Evolutionary conservation across 2,113 vertebrate species (phyloP).

Genomic region (Odontesthes bonariensis): DNA sequence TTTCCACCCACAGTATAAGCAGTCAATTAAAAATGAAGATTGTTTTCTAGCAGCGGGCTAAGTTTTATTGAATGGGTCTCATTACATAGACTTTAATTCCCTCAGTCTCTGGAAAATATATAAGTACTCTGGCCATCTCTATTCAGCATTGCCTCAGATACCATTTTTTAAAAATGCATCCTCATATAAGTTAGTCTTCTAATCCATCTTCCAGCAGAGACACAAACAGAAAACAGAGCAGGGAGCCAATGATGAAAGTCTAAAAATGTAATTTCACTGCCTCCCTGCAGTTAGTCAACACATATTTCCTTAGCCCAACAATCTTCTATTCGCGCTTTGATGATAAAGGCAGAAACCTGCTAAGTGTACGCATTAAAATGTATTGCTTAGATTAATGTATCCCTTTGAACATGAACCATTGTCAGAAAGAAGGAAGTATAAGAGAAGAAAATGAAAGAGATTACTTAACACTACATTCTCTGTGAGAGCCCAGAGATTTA

Average conservation of each 20-base stretch:
- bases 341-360: slow-evolving; percentile 79
- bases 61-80: slow-evolving; percentile 13
- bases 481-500: slow-evolving; percentile 48
- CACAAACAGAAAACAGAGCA: slow-evolving; percentile 58
- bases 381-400: slow-evolving; percentile 81
- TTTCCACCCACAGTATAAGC: not conserved
- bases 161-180: slow-evolving; percentile 48
- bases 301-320: slow-evolving; percentile 58
- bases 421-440: slow-evolving; percentile 61
- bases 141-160: slow-evolving; percentile 52
- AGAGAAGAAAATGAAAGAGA: slow-evolving; percentile 73
- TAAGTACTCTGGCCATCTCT: slow-evolving; percentile 11
- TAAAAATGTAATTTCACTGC: slow-evolving; percentile 73
- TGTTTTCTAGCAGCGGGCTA: not conserved
- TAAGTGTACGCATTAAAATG: slow-evolving; percentile 80
- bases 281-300: slow-evolving; percentile 74
- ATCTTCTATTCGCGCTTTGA: slow-evolving; percentile 72
- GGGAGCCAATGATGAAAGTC: slow-evolving; percentile 69
- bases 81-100: slow-evolving; percentile 15
- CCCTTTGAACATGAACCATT: slow-evolving; percentile 79
- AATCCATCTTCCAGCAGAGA: slow-evolving; percentile 58
- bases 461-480: slow-evolving; percentile 70
- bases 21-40: slow-evolving; percentile 20
- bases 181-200: slow-evolving; percentile 44
- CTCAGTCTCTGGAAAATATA: slow-evolving; percentile 8